Percentiles rank a stretch among this genome's conserved stretches.
phyloP scores from a whole-genome alignment of 2,888 invertebrate genomes.

The Apoda limacodes region DNA sequence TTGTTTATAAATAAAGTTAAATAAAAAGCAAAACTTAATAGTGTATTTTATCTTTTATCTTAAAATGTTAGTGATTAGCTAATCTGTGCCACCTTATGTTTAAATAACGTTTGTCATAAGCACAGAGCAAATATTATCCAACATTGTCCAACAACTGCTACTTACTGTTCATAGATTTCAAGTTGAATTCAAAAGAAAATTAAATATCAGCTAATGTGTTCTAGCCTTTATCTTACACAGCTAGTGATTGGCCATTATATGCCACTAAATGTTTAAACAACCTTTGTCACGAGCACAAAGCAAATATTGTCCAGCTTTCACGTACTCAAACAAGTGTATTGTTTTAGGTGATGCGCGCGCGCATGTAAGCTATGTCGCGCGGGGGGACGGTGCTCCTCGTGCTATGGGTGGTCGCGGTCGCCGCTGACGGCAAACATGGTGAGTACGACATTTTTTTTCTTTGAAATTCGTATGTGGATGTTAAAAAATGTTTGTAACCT shows the following conservation, averaged over 20 bases:
- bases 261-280: slow-evolving; percentile 20
- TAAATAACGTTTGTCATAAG: too few species aligned
- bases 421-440: slow-evolving; percentile 54
- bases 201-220: too few species aligned
- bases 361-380: slow-evolving; percentile 56
- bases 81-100: slow-evolving; percentile 11
- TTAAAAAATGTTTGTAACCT: too few species aligned
- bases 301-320: slow-evolving; percentile 50
- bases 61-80: too few species aligned
- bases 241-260: slow-evolving; percentile 8
- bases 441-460: too few species aligned
- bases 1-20: too few species aligned
- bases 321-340: slow-evolving; percentile 48
- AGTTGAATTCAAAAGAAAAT: slow-evolving; percentile 7
- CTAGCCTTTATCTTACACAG: slow-evolving; percentile 7
- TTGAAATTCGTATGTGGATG: too few species aligned
- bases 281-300: slow-evolving; percentile 12
- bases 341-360: slow-evolving; percentile 64
- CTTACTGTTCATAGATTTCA: too few species aligned
- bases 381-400: slow-evolving; percentile 54
- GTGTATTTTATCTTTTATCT: too few species aligned
- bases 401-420: slow-evolving; percentile 60
- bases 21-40: too few species aligned
- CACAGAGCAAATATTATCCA: too few species aligned
- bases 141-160: too few species aligned